Evolutionary conservation across 2,888 invertebrate genomes (phyloP).

Genomic region (Leucophenga maculata): DNA sequence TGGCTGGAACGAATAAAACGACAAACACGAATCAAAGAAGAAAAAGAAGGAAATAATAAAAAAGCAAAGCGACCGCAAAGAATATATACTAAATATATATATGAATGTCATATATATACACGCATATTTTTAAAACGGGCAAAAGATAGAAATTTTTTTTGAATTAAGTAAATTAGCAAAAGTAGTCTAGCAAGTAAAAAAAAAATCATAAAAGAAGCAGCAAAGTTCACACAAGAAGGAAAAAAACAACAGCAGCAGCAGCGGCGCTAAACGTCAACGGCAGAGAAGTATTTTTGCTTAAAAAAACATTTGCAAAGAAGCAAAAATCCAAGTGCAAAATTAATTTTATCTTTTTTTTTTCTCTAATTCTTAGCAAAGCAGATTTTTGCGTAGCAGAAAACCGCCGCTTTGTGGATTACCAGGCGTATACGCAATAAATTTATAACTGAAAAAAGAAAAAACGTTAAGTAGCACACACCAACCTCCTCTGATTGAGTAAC

Average conservation of each 20-base stretch:
- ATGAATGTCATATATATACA: slow-evolving; percentile 48
- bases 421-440: slow-evolving; percentile 60
- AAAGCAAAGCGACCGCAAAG: slow-evolving; percentile 33
- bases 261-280: not conserved
- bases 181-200: slow-evolving; percentile 49
- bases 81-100: slow-evolving; percentile 27
- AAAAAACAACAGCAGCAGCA: slow-evolving; percentile 19
- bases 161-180: slow-evolving; percentile 51
- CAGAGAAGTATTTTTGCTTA: slow-evolving; percentile 41
- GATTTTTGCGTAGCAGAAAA: slow-evolving; percentile 43
- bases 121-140: slow-evolving; percentile 52
- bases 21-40: slow-evolving; percentile 31
- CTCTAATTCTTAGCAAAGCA: slow-evolving; percentile 21
- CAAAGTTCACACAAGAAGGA: slow-evolving; percentile 19
- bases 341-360: slow-evolving; percentile 12
- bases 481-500: slow-evolving; percentile 45
- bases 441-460: slow-evolving; percentile 12
- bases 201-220: not conserved
- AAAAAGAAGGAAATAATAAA: slow-evolving; percentile 45
- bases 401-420: slow-evolving; percentile 69
- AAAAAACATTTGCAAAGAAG: not conserved
- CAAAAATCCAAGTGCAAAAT: slow-evolving; percentile 9
- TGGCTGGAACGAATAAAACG: slow-evolving; percentile 67
- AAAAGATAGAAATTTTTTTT: slow-evolving; percentile 8
- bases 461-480: slow-evolving; percentile 53